A percentile compares a stretch with the other conserved stretches of the same genome.
Conservation (phyloP, 2,888 invertebrate species). For the Gibbula magus region DNA sequence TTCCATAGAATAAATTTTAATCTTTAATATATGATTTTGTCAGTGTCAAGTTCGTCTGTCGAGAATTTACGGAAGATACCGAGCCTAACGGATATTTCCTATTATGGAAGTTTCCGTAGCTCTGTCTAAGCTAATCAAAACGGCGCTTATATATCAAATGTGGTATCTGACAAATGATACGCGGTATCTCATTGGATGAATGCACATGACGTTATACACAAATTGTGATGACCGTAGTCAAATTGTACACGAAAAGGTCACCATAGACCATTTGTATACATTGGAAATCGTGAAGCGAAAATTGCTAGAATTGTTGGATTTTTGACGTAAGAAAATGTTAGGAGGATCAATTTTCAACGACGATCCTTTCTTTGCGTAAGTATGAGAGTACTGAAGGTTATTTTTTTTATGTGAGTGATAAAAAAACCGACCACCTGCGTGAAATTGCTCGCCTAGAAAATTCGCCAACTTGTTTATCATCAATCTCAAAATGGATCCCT, state of each 20-base stretch:
- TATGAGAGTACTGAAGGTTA: background rate
- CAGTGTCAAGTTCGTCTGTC: too few species aligned
- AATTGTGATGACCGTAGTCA: slow-evolving; percentile 28
- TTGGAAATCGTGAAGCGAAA: background rate
- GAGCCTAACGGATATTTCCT: background rate
- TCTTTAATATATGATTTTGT: too few species aligned
- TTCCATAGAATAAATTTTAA: too few species aligned
- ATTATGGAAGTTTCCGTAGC: background rate
- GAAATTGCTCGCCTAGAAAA: background rate
- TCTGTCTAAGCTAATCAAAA: too few species aligned
- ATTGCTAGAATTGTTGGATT: background rate
- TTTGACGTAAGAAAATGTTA: slow-evolving; percentile 44
- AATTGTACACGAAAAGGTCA: background rate
- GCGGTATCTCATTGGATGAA: slow-evolving; percentile 6
- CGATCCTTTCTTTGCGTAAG: slow-evolving; percentile 68
- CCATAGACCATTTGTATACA: background rate
- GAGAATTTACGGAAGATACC: background rate
- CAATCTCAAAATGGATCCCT: too few species aligned
- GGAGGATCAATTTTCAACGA: slow-evolving; percentile 58
- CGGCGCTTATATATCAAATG: too few species aligned
- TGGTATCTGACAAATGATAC: slow-evolving; percentile 12
- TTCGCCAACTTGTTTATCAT: too few species aligned
- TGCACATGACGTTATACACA: slow-evolving; percentile 31
- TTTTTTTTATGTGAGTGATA: too few species aligned
- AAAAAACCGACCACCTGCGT: background rate